These are phyloP conservation scores for Rhynchonycteris naso DNA, from an alignment of 2,797 vertebrate species.

Conservation along the genomic window DNA sequence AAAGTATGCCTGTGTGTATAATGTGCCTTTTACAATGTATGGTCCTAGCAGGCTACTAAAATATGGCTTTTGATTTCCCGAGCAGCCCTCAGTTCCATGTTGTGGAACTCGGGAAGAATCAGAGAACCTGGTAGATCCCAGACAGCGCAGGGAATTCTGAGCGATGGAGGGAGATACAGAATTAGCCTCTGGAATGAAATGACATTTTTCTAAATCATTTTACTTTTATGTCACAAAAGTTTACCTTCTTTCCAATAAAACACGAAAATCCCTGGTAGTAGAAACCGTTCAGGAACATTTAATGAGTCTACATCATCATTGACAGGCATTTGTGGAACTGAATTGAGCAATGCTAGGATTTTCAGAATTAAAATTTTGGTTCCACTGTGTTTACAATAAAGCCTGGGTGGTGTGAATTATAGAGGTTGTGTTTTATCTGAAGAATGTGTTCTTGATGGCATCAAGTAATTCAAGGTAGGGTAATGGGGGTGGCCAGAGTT, in stretches of 20 bases:
- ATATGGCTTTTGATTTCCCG: not conserved
- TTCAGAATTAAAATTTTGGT: conserved; percentile 45
- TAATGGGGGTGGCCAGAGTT: not conserved
- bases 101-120: not conserved
- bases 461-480: not conserved
- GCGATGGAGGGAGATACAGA: not conserved
- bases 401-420: not conserved
- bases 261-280: not conserved
- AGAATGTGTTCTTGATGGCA: not conserved
- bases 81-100: not conserved
- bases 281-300: not conserved
- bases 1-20: not conserved
- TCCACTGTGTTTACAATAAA: not conserved
- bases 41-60: not conserved
- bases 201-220: not conserved
- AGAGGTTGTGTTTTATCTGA: conserved; percentile 22
- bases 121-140: not conserved
- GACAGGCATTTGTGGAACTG: not conserved
- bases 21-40: not conserved
- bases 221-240: not conserved
- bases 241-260: not conserved
- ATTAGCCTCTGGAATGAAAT: not conserved
- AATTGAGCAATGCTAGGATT: not conserved
- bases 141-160: not conserved
- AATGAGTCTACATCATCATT: not conserved